Evolutionary conservation across 2,797 vertebrate genomes (phyloP).

Genomic region (Enteromius trimaculatus): DNA sequence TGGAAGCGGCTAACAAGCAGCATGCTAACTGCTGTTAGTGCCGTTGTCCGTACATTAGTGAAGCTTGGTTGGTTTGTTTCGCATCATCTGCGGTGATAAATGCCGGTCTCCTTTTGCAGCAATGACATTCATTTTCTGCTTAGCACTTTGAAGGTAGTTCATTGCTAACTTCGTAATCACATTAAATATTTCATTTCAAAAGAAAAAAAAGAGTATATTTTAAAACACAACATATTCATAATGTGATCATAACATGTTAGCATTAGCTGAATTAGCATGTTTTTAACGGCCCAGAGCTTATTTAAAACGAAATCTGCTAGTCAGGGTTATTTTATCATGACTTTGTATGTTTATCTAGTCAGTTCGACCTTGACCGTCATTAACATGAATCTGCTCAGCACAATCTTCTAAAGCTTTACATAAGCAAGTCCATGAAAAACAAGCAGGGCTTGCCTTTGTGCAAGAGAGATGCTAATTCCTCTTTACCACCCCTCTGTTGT

Average conservation of each 20-base stretch:
- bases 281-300: neutral
- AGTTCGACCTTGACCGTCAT: slow-evolving; percentile 27
- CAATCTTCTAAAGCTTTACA: slow-evolving; percentile 20
- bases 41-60: slow-evolving; percentile 44
- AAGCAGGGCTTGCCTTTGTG: slow-evolving; percentile 25
- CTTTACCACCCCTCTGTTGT: slow-evolving; percentile 79
- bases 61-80: slow-evolving; percentile 46
- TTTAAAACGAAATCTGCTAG: neutral
- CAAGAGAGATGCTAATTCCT: slow-evolving; percentile 72
- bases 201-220: neutral
- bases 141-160: slow-evolving; percentile 14
- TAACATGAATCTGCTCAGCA: slow-evolving; percentile 46
- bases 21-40: slow-evolving; percentile 50
- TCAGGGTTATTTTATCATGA: slow-evolving; percentile 36
- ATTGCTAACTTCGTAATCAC: slow-evolving; percentile 8
- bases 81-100: slow-evolving; percentile 46
- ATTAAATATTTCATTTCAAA: neutral
- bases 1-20: slow-evolving; percentile 44
- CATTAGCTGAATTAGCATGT: slow-evolving; percentile 8
- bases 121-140: slow-evolving; percentile 37
- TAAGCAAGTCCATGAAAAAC: slow-evolving; percentile 21
- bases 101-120: neutral
- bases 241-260: neutral
- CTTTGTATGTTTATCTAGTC: slow-evolving; percentile 27
- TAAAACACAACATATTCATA: neutral